Percentiles rank a stretch among this genome's conserved stretches.
phyloP scores from a whole-genome alignment of 2,113 vertebrate species.

The Verasper variegatus region DNA sequence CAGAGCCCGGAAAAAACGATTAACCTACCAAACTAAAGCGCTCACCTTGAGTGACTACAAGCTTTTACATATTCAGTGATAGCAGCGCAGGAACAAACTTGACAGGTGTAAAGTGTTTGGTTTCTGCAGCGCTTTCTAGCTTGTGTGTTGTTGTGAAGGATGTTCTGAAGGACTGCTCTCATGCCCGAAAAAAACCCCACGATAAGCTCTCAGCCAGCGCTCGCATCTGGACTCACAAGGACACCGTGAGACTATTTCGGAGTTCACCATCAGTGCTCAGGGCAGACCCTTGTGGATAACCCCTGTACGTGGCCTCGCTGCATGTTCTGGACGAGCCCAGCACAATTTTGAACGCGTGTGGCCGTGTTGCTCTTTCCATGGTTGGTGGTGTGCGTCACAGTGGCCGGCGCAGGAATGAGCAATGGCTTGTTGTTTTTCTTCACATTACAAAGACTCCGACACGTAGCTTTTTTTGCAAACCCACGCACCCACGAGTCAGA shows the following conservation, averaged over 20 bases:
- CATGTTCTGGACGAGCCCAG: slow-evolving; percentile 4
- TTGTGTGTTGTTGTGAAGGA: slow-evolving; percentile 7
- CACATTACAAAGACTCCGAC: slow-evolving; percentile 27
- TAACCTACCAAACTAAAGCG: neutral
- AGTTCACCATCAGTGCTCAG: slow-evolving; percentile 21
- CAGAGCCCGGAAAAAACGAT: neutral
- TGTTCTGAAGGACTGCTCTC: slow-evolving; percentile 37
- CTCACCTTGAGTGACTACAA: neutral
- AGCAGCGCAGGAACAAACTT: no score
- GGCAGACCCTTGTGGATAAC: slow-evolving; percentile 42
- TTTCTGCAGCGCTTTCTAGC: neutral
- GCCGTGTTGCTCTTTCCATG: slow-evolving; percentile 37
- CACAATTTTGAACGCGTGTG: slow-evolving; percentile 25
- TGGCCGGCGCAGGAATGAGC: slow-evolving; percentile 31
- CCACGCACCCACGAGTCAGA: slow-evolving; percentile 11
- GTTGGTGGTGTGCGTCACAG: slow-evolving; percentile 37
- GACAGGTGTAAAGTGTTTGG: neutral
- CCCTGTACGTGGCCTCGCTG: slow-evolving; percentile 23
- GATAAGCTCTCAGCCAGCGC: slow-evolving; percentile 41
- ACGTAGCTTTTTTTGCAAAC: slow-evolving; percentile 31
- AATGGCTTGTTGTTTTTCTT: slow-evolving; percentile 45
- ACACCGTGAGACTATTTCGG: slow-evolving; percentile 40
- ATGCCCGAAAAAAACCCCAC: slow-evolving; percentile 13
- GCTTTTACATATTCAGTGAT: neutral
- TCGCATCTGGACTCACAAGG: slow-evolving; percentile 56